A percentile compares a stretch with the other conserved stretches of the same genome.
Evolutionary conservation across 2,888 invertebrate genomes (phyloP).

Genomic region (Mystacides longicornis): DNA sequence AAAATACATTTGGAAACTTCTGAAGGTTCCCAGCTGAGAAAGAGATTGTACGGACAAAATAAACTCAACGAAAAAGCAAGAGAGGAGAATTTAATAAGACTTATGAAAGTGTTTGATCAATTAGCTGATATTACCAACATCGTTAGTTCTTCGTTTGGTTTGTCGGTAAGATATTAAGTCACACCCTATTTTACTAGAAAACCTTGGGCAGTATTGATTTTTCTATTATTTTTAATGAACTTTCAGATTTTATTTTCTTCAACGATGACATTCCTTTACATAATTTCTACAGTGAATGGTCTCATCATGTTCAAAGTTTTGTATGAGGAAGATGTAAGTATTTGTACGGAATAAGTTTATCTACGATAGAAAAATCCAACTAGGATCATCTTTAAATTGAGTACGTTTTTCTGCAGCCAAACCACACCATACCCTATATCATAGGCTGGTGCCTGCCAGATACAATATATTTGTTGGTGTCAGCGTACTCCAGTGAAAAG

Average conservation of each 20-base stretch:
- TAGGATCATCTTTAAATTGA: neutral
- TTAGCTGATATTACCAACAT: constrained; percentile 20
- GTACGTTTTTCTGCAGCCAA: constrained; percentile 6
- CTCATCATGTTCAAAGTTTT: constrained; percentile 18
- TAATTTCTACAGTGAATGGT: constrained; percentile 21
- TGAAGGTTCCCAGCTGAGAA: neutral
- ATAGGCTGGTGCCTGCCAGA: constrained; percentile 16
- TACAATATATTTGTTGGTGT: constrained; percentile 11
- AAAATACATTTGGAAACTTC: neutral
- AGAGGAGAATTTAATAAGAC: constrained; percentile 8
- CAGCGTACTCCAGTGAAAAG: constrained; percentile 18
- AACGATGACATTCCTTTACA: constrained; percentile 17
- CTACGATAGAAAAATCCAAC: too few species aligned
- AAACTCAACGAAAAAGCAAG: constrained; percentile 7
- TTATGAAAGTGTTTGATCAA: constrained; percentile 21
- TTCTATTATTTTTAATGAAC: too few species aligned
- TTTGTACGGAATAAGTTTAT: neutral
- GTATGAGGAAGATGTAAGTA: constrained; percentile 16
- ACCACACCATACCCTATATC: constrained; percentile 13
- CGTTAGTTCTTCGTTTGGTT: constrained; percentile 19
- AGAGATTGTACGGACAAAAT: neutral
- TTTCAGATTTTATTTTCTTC: constrained; percentile 19
- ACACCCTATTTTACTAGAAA: neutral
- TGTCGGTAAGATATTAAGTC: constrained; percentile 13
- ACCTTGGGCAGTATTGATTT: neutral